Evolutionary conservation across 1,140 invertebrate genomes (phyloP).

Genomic region (Achatina immaculata): DNA sequence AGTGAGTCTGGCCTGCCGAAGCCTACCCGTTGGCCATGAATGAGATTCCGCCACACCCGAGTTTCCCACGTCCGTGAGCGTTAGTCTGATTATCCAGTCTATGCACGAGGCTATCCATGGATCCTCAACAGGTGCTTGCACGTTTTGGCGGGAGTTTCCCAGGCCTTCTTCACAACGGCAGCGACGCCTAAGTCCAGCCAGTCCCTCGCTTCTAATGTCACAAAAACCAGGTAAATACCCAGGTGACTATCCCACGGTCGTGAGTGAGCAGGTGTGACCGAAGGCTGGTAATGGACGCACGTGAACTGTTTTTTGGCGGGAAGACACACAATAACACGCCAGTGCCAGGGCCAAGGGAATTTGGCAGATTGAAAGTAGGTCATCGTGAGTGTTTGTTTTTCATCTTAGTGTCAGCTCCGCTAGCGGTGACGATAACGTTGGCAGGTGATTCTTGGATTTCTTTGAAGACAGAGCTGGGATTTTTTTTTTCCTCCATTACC

Average conservation of each 20-base stretch:
- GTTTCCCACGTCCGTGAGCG: neutral
- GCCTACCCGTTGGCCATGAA: too few species aligned
- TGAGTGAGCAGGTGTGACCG: conserved; percentile 4
- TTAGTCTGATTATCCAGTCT: neutral
- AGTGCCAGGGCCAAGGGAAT: too few species aligned
- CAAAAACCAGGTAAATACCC: neutral
- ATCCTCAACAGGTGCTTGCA: neutral
- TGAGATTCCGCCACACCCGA: neutral
- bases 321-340: neutral
- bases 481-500: too few species aligned
- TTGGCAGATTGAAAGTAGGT: too few species aligned
- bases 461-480: too few species aligned
- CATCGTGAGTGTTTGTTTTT: too few species aligned
- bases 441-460: too few species aligned
- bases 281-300: too few species aligned
- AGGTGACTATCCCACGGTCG: neutral
- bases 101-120: neutral
- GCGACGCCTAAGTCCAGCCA: neutral
- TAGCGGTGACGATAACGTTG: too few species aligned
- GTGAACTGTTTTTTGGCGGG: neutral
- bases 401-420: too few species aligned
- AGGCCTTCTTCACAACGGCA: neutral
- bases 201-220: neutral
- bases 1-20: too few species aligned
- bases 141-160: neutral